Conservation (phyloP, 2,113 vertebrate genomes). For the Castor canadensis region DNA sequence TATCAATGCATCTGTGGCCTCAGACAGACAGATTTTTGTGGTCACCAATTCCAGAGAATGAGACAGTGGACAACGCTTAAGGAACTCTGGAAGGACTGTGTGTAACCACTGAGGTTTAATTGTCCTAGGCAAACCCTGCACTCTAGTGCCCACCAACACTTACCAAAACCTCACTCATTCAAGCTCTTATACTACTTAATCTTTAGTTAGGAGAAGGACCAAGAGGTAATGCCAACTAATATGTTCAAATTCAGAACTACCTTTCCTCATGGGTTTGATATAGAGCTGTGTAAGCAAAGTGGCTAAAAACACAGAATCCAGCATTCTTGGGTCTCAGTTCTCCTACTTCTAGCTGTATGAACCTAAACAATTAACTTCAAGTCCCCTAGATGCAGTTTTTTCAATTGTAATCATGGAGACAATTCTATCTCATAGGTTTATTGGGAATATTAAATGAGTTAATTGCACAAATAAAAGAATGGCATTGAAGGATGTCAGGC, state of each 20-base stretch:
- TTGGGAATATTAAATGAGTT: background rate
- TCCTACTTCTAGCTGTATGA: background rate
- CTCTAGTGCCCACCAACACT: no score
- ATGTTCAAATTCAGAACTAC: background rate
- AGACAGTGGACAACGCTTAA: background rate
- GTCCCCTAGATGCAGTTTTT: background rate
- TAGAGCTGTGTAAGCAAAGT: background rate
- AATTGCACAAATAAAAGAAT: background rate
- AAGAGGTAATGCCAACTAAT: background rate
- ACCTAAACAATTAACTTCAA: background rate
- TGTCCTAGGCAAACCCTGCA: background rate
- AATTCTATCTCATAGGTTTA: background rate
- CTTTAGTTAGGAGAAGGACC: background rate
- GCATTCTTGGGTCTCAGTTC: background rate
- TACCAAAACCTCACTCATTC: background rate
- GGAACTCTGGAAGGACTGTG: background rate
- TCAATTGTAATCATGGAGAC: background rate
- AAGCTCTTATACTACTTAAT: background rate
- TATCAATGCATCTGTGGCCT: fast-evolving
- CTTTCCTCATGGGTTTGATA: background rate
- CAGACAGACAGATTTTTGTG: background rate
- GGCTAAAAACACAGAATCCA: background rate
- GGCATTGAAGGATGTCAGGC: background rate
- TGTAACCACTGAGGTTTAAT: background rate
- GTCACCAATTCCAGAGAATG: background rate